These are phyloP conservation scores for Petrosia ficiformis DNA, from an alignment of 37 sponge, comb jelly and placozoan genomes.

Conservation along the genomic window DNA sequence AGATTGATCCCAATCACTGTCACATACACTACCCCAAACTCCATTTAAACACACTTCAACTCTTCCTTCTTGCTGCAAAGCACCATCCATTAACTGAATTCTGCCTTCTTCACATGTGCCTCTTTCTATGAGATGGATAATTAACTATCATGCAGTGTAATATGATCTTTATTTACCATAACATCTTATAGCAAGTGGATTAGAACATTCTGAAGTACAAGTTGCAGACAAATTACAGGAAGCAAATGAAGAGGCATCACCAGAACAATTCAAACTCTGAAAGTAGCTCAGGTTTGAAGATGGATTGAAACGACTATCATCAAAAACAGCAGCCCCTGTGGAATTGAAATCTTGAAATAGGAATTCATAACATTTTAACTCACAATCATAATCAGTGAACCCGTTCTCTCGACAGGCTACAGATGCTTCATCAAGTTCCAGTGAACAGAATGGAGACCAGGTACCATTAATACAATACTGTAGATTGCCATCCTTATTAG, in stretches of 20 bases:
- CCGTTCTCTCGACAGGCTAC: neutral
- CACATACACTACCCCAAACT: constrained; percentile 17
- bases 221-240: neutral
- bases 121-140: no score
- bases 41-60: constrained; percentile 43
- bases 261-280: neutral
- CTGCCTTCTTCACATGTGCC: constrained; percentile 17
- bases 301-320: neutral
- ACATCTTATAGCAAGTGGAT: neutral
- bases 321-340: neutral
- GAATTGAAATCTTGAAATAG: neutral
- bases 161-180: neutral
- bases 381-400: neutral
- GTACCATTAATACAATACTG: neutral
- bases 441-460: neutral
- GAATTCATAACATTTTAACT: neutral
- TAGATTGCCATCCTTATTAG: neutral
- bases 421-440: neutral
- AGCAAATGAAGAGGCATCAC: neutral
- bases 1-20: constrained; percentile 8
- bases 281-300: neutral
- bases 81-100: constrained; percentile 11
- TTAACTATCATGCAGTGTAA: no score
- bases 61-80: constrained; percentile 4
- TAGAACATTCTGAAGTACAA: neutral